Evolutionary conservation across 64 coral and sea anemone genomes (phyloP).

Genomic region (Montipora capricornis): DNA sequence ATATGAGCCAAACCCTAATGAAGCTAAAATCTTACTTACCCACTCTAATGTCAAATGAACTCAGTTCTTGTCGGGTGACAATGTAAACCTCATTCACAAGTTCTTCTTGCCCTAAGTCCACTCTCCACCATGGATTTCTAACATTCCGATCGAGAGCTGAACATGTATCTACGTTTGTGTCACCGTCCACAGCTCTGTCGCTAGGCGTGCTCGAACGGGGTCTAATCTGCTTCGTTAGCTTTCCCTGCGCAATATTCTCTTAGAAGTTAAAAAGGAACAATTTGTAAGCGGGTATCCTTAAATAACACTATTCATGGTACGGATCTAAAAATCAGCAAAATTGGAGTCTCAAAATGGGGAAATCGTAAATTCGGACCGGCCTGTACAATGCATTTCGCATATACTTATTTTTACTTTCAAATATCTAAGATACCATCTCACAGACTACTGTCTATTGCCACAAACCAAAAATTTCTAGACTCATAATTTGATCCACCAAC

Average conservation of each 20-base stretch:
- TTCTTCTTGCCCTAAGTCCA: slow-evolving; percentile 2
- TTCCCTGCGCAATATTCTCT: slow-evolving; percentile 25
- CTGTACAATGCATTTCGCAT: too few relatives aligned
- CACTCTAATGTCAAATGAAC: slow-evolving; percentile 40
- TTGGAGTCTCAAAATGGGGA: too few relatives aligned
- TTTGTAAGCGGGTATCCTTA: too few relatives aligned
- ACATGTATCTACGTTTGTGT: not conserved
- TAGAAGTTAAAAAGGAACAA: not conserved
- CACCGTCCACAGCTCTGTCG: not conserved
- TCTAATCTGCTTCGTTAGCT: not conserved
- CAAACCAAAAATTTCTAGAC: too few relatives aligned
- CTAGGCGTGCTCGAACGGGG: not conserved
- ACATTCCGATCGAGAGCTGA: not conserved
- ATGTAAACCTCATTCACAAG: slow-evolving; percentile 35
- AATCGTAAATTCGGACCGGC: too few relatives aligned
- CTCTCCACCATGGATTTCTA: slow-evolving; percentile 17
- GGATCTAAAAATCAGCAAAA: too few relatives aligned
- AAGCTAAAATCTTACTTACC: not conserved
- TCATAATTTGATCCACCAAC: too few relatives aligned
- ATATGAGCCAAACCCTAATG: too few relatives aligned
- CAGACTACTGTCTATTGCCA: too few relatives aligned
- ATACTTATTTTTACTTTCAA: too few relatives aligned
- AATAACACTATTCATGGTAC: not conserved
- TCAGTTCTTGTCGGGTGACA: not conserved
- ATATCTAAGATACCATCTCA: too few relatives aligned